Conservation (phyloP, 2,113 vertebrate genomes). For the Grammomys dolichurus region DNA sequence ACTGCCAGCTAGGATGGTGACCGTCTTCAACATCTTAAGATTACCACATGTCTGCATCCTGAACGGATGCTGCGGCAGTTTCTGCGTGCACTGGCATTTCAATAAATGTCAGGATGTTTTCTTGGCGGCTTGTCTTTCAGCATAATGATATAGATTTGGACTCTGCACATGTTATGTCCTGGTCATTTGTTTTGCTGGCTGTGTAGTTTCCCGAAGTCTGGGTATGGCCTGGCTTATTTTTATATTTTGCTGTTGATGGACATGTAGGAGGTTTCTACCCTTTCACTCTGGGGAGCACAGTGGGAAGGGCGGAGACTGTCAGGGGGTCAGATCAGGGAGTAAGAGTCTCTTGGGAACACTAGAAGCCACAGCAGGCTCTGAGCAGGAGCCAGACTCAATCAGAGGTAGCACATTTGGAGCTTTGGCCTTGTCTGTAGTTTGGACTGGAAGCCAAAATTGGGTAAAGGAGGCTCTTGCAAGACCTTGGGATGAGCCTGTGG, state of each 20-base stretch:
- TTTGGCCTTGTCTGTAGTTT: neutral
- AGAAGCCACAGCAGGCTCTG: neutral
- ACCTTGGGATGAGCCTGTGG: neutral
- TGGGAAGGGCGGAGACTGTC: neutral
- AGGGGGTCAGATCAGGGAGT: neutral
- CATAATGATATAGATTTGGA: neutral
- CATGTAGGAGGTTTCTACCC: neutral
- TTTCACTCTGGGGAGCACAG: neutral
- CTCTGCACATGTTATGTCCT: neutral
- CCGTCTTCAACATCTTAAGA: neutral
- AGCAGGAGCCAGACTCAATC: neutral
- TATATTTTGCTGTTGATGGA: neutral
- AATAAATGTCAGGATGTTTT: conserved; percentile 15
- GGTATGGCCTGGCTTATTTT: neutral
- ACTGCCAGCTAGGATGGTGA: neutral
- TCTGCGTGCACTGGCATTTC: neutral
- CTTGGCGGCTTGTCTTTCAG: neutral
- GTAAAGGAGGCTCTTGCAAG: neutral
- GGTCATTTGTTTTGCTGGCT: conserved; percentile 21
- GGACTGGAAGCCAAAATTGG: neutral
- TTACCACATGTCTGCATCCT: neutral
- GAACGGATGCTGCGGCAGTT: neutral
- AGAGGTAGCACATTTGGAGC: neutral
- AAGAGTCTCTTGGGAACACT: neutral
- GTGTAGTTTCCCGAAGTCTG: neutral